phyloP scores from a whole-genome alignment of 2,113 vertebrate genomes.

The Ibidorhyncha struthersii region DNA sequence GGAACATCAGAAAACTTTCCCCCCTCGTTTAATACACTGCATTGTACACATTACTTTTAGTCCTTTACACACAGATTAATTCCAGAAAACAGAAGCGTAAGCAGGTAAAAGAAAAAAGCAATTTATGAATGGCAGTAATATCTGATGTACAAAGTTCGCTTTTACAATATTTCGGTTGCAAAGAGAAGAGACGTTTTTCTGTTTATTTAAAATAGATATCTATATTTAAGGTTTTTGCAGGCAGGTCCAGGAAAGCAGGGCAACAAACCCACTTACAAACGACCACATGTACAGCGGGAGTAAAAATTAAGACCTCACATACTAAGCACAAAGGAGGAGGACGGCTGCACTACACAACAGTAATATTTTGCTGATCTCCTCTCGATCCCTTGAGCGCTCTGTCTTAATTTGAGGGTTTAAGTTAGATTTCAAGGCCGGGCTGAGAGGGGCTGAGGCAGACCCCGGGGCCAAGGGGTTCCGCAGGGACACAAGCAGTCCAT shows the following conservation, averaged over 20 bases:
- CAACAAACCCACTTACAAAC: constrained; percentile 21
- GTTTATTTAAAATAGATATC: background rate
- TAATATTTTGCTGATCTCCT: background rate
- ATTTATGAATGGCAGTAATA: background rate
- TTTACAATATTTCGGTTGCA: background rate
- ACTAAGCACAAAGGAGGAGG: background rate
- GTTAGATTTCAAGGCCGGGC: background rate
- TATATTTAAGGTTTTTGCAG: background rate
- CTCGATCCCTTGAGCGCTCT: background rate
- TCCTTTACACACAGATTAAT: constrained; percentile 45
- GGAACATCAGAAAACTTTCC: constrained; percentile 60
- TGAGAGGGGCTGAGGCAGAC: background rate
- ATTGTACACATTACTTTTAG: constrained; percentile 47
- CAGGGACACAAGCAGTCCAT: background rate
- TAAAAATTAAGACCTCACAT: background rate
- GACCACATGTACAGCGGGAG: background rate
- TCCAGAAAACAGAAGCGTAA: constrained; percentile 39
- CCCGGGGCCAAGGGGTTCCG: background rate
- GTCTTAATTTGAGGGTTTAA: background rate
- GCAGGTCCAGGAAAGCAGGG: background rate
- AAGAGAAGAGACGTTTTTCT: background rate
- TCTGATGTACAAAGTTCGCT: background rate
- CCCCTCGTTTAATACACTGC: background rate
- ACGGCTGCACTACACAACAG: background rate
- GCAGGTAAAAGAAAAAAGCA: constrained; percentile 39